phyloP scores from a whole-genome alignment of 2,113 vertebrate species.

The Salvator merianae region DNA sequence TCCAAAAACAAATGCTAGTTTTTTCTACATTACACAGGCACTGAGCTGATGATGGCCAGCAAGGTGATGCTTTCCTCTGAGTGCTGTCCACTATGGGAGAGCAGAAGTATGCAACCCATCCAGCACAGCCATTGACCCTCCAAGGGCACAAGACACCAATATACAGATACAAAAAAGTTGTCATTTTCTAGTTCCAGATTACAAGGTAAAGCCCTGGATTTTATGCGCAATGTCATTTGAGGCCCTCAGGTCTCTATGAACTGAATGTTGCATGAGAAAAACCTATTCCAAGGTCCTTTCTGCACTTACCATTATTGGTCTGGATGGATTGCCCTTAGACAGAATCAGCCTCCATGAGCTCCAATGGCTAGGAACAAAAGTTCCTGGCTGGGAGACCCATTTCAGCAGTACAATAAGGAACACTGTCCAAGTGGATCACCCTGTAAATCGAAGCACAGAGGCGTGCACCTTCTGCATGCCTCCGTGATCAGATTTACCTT shows the following conservation, averaged over 20 bases:
- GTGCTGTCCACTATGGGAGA: not conserved
- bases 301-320: no score
- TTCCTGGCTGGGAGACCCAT: no score
- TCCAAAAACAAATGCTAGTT: constrained; percentile 60
- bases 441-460: no score
- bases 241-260: not conserved
- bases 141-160: not conserved
- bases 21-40: constrained; percentile 65
- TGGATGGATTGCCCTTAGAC: no score
- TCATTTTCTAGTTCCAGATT: not conserved
- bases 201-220: not conserved
- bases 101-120: not conserved
- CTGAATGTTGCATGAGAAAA: not conserved
- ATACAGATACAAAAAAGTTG: not conserved
- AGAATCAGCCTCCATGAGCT: no score
- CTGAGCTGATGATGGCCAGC: constrained; percentile 50
- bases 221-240: not conserved
- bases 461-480: no score
- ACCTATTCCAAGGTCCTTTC: not conserved
- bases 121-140: not conserved
- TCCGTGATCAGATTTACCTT: no score
- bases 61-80: not conserved
- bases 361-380: no score
- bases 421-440: no score
- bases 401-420: no score